Evolutionary conservation across 2,797 vertebrate genomes (phyloP).

Genomic region (Karalla daura): DNA sequence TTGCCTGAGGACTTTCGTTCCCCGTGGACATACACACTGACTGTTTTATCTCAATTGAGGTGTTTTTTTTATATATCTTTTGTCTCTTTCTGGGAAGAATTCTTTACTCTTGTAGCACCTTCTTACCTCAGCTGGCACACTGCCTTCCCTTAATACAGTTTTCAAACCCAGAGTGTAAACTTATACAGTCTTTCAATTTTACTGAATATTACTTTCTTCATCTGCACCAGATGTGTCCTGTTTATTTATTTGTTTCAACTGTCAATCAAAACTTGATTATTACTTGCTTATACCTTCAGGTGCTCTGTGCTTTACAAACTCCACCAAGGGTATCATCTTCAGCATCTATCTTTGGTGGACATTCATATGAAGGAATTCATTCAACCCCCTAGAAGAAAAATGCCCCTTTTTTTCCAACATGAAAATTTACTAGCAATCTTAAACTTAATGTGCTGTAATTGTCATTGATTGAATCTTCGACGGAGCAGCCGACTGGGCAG

Average conservation of each 20-base stretch:
- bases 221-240: neutral
- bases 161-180: neutral
- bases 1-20: slow-evolving; percentile 42
- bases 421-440: too few relatives aligned
- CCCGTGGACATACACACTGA: slow-evolving; percentile 38
- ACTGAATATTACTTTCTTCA: neutral
- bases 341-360: neutral
- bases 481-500: too few relatives aligned
- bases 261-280: slow-evolving; percentile 4
- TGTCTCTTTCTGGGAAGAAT: slow-evolving; percentile 22
- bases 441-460: too few relatives aligned
- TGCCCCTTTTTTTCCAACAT: too few relatives aligned
- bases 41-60: neutral
- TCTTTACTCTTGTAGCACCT: neutral
- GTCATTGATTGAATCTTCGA: too few relatives aligned
- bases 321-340: neutral
- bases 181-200: neutral
- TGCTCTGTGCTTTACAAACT: neutral
- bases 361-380: too few relatives aligned
- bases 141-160: neutral
- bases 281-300: neutral
- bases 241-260: neutral
- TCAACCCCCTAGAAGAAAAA: too few relatives aligned
- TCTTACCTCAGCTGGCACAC: neutral
- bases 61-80: slow-evolving; percentile 17